Evolutionary conservation across 2,113 vertebrate genomes (phyloP), one percentile per base, ranked within the genome.

Genomic region (Sardina pilchardus): DNA sequence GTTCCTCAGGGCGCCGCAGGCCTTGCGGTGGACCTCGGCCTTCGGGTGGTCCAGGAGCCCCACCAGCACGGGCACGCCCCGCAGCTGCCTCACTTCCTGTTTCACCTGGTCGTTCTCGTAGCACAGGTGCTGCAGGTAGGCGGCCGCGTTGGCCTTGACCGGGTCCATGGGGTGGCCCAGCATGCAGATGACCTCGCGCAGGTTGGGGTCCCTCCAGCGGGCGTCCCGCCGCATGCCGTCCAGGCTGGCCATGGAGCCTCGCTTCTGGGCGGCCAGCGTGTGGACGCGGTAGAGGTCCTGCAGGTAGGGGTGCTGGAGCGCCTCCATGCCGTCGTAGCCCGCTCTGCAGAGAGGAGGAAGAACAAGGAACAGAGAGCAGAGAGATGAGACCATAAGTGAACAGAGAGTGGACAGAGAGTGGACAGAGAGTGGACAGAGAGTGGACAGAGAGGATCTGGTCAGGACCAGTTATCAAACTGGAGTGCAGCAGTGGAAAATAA

Each of bases 81-180:
- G 95, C 9, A 99, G 95, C 90, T 98, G 97, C 81, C 98, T 94
- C 21, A 99, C 97, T 0, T 98, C 98, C 86, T 97, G 96, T 87
- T 99, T 99, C 84, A 98, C 93, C 21, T 96, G 96, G 87, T 99
- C 98, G 0, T 99, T 99, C 93, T 99, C 97, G 0, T 99, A 99
- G 92, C 98, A 99, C 82, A 99, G 96, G 92, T 99, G 98, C 93
- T 99, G 98, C 6, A 99, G 94, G 83, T 99, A 99, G 83, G 98
- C 98, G 0, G 98, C 98, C 0, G 98, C 98, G 0, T 99, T 99
- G 0, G 98, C 98, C 90, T 99, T 99, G 88, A 99, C 98, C 0
- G 98, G 97, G 90, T 99, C 98, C 83, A 99, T 97, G 0, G 97
- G 98, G 94, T 98, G 97, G 87, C 96, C 96, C 88, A 99, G 96